These are phyloP conservation scores for Clitarchus hookeri DNA, from an alignment of 2,888 invertebrate genomes.

Conservation along the genomic window DNA sequence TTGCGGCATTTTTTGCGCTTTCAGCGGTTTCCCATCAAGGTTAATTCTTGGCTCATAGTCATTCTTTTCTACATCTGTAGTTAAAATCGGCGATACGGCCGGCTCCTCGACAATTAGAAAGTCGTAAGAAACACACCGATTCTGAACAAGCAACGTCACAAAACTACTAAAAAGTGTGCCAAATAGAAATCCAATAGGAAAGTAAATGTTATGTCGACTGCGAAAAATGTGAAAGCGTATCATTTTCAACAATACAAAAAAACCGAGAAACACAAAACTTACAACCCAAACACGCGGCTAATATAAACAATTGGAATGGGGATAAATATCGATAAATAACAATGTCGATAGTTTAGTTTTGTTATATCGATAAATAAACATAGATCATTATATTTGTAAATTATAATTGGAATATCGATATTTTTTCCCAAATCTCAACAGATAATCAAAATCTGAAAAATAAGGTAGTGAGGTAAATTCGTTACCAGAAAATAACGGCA, in stretches of 20 bases:
- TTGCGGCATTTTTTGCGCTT: slow-evolving; percentile 58
- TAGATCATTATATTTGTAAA: too few relatives aligned
- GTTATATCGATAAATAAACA: too few relatives aligned
- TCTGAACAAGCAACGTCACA: neutral
- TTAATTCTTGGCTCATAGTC: slow-evolving; percentile 58
- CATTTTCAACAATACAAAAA: neutral
- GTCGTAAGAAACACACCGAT: neutral
- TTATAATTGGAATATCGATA: too few relatives aligned
- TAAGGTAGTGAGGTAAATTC: too few relatives aligned
- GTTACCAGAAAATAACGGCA: too few relatives aligned
- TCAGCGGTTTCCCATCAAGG: slow-evolving; percentile 55
- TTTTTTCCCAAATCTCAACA: too few relatives aligned
- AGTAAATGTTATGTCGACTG: neutral
- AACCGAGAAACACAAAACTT: too few relatives aligned
- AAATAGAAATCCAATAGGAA: neutral
- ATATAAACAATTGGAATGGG: too few relatives aligned
- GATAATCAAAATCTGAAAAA: too few relatives aligned
- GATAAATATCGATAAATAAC: too few relatives aligned
- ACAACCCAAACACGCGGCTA: too few relatives aligned
- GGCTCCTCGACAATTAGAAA: neutral
- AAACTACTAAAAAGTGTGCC: neutral
- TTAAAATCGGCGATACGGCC: neutral
- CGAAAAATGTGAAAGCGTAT: neutral
- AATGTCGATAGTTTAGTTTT: too few relatives aligned
- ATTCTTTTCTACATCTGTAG: slow-evolving; percentile 45